Evolutionary conservation across 30 jellyfish, hydroid and myxozoan genomes (phyloP).

Genomic region (Pseudorhiza aurosa): DNA sequence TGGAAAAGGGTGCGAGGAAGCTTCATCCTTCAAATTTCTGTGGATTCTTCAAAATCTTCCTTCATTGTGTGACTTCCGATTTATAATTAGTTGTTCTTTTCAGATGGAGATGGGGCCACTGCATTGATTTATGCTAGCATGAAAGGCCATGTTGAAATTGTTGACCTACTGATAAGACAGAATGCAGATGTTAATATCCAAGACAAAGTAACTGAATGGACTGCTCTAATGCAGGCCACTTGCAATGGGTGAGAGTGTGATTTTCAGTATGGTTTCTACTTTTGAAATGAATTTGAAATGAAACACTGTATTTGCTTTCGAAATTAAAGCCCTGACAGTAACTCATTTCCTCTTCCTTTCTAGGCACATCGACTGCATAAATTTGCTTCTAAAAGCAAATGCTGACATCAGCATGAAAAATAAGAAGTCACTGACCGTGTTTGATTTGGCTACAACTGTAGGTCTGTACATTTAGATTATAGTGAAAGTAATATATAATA

Average conservation of each 20-base stretch:
- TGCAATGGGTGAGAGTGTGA: conserved; percentile 76
- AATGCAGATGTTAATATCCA: conserved; percentile 89
- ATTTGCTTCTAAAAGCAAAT: conserved; percentile 76
- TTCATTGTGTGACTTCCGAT: no score
- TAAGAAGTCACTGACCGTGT: conserved; percentile 72
- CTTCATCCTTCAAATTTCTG: no score
- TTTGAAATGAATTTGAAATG: no score
- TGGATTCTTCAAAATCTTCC: no score
- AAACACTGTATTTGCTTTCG: no score
- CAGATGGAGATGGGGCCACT: conserved; percentile 98
- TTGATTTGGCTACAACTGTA: conserved; percentile 92
- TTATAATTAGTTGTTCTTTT: no score
- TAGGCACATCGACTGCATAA: conserved; percentile 78
- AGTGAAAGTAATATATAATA: no score
- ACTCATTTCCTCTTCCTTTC: background rate
- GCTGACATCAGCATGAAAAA: conserved; percentile 79
- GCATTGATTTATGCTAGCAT: conserved; percentile 92
- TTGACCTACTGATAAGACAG: conserved; percentile 58
- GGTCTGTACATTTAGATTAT: no score
- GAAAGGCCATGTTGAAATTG: conserved; percentile 86
- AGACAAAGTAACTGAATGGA: conserved; percentile 91
- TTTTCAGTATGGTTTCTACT: no score
- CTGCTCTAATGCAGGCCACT: conserved; percentile 99
- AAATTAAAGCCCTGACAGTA: no score
- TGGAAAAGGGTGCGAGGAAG: no score